Percentiles rank a stretch among this genome's conserved stretches.
Evolutionary conservation across 2,888 invertebrate genomes (phyloP).

Genomic region (Chouioia cunea): DNA sequence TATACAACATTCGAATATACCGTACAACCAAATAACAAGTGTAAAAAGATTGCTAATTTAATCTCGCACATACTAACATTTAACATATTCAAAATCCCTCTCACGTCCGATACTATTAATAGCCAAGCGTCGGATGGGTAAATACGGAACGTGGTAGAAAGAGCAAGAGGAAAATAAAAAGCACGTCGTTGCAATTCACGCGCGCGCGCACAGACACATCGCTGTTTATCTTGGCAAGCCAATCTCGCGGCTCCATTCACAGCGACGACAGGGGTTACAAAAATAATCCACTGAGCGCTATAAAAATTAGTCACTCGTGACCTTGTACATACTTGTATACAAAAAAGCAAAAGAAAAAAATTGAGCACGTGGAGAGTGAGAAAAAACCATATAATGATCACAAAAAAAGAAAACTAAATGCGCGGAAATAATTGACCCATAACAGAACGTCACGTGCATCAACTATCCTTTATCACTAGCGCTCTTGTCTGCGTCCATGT

Average conservation of each 20-base stretch:
- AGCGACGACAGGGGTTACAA: neutral
- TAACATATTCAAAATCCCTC: too few relatives aligned
- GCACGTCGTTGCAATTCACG: neutral
- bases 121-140: too few relatives aligned
- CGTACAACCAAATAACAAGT: too few relatives aligned
- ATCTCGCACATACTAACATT: too few relatives aligned
- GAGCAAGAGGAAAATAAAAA: neutral
- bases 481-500: too few relatives aligned
- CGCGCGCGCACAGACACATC: neutral
- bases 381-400: too few relatives aligned
- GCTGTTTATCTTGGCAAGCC: neutral
- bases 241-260: slow-evolving; percentile 21
- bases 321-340: slow-evolving; percentile 8
- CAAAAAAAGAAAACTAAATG: neutral
- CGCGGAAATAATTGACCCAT: slow-evolving; percentile 15
- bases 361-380: neutral
- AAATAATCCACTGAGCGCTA: slow-evolving; percentile 6
- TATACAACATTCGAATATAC: too few relatives aligned
- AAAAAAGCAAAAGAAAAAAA: slow-evolving; percentile 8
- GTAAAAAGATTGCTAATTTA: too few relatives aligned
- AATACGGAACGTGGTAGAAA: neutral
- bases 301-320: slow-evolving; percentile 30
- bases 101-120: too few relatives aligned
- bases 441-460: neutral
- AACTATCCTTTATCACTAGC: neutral